phyloP scores from a whole-genome alignment of 2,888 invertebrate species.

The Orthonychiurus folsomi region DNA sequence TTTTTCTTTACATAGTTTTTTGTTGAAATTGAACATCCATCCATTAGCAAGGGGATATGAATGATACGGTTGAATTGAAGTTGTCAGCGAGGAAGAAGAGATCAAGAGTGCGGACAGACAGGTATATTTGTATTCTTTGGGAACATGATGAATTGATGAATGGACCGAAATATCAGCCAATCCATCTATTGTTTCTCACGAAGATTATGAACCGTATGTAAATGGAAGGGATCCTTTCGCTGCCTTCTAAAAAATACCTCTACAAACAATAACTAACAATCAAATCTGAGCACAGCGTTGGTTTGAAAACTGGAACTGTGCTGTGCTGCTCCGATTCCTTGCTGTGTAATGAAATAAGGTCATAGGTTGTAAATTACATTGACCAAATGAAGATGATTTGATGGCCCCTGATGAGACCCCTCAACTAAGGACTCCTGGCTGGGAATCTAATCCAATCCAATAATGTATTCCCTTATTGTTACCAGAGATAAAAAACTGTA shows the following conservation, averaged over 20 bases:
- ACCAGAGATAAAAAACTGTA: too few relatives aligned
- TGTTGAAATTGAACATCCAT: too few relatives aligned
- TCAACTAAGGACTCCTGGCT: neutral
- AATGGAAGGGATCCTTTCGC: too few relatives aligned
- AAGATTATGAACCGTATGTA: neutral
- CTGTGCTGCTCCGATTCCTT: neutral
- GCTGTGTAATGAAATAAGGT: conserved; percentile 3
- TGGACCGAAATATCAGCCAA: neutral
- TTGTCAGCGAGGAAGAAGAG: too few relatives aligned
- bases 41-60: too few relatives aligned
- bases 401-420: neutral
- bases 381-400: conserved; percentile 8
- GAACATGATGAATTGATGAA: neutral
- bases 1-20: too few relatives aligned
- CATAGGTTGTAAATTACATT: conserved; percentile 14
- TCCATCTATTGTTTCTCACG: neutral
- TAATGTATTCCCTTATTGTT: too few relatives aligned
- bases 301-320: neutral
- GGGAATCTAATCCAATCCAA: neutral
- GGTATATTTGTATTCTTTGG: conserved; percentile 1
- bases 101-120: conserved; percentile 1
- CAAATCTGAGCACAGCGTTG: neutral
- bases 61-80: too few relatives aligned
- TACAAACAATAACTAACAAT: neutral
- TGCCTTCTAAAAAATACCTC: too few relatives aligned